phyloP scores from a whole-genome alignment of 1,140 invertebrate species.

The Frieseomelitta varia region DNA sequence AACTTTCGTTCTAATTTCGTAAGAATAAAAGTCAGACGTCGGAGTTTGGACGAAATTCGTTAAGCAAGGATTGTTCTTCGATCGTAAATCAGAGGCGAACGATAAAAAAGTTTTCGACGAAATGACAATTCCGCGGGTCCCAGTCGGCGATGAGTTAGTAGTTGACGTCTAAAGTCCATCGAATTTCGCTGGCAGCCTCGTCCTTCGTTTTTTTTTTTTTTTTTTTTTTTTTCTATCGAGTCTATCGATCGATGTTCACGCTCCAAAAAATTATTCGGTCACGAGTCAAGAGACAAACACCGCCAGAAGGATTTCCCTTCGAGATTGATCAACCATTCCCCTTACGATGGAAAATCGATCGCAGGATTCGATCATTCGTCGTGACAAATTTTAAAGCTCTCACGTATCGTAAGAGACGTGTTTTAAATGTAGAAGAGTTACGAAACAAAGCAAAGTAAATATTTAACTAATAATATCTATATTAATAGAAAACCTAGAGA shows the following conservation, averaged over 20 bases:
- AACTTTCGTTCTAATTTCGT: background rate
- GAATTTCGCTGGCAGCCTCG: conserved; percentile 8
- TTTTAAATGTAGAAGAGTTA: background rate
- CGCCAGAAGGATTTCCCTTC: background rate
- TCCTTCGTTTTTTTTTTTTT: conserved; percentile 24
- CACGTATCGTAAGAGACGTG: too few species aligned
- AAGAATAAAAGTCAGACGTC: background rate
- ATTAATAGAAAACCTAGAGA: too few species aligned
- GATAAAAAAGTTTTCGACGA: background rate
- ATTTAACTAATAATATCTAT: too few species aligned
- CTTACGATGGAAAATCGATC: background rate
- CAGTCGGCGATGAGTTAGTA: background rate
- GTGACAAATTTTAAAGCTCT: too few species aligned
- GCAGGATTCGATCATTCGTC: background rate
- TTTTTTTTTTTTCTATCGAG: too few species aligned
- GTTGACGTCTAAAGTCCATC: conserved; percentile 17
- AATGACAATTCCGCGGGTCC: background rate
- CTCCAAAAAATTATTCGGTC: conserved; percentile 36
- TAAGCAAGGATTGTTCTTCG: background rate
- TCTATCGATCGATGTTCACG: conserved; percentile 30
- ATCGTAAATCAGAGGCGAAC: background rate
- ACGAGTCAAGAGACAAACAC: conserved; percentile 13
- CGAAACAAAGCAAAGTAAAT: too few species aligned
- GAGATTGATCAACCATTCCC: background rate
- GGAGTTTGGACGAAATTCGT: background rate